A percentile compares a stretch with the other conserved stretches of the same genome.
Evolutionary conservation across 1,140 invertebrate genomes (phyloP).

Genomic region (Hyposmocoma kahamanoa): DNA sequence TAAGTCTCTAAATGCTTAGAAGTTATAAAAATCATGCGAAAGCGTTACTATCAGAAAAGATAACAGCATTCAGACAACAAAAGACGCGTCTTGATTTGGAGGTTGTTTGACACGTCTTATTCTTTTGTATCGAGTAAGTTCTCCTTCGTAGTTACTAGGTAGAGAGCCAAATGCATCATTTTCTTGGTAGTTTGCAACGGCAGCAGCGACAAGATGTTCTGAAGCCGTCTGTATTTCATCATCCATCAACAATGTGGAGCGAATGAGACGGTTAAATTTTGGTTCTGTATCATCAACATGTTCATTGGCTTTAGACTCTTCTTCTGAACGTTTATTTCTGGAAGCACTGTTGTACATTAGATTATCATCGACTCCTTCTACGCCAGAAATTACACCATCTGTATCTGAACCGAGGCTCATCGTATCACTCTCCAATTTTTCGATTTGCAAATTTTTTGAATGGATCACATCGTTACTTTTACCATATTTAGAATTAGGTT

Average conservation of each 20-base stretch:
- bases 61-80: background rate
- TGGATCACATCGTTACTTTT: background rate
- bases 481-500: background rate
- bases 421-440: slow-evolving; percentile 21
- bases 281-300: background rate
- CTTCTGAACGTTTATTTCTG: slow-evolving; percentile 29
- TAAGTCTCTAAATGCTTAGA: slow-evolving; percentile 24
- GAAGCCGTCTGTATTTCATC: slow-evolving; percentile 18
- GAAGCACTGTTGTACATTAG: slow-evolving; percentile 40
- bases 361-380: slow-evolving; percentile 53
- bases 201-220: slow-evolving; percentile 30
- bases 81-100: background rate
- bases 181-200: slow-evolving; percentile 29
- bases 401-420: slow-evolving; percentile 47
- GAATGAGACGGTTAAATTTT: slow-evolving; percentile 12
- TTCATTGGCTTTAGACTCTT: slow-evolving; percentile 4
- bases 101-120: slow-evolving; percentile 40
- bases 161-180: slow-evolving; percentile 42
- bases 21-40: too few species aligned
- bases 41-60: too few species aligned
- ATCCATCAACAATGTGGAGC: slow-evolving; percentile 14
- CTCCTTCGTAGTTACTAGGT: slow-evolving; percentile 36
- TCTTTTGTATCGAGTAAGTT: slow-evolving; percentile 49
- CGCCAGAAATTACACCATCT: slow-evolving; percentile 41
- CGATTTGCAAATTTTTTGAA: background rate